Evolutionary conservation across 2,113 vertebrate species (phyloP).

Genomic region (Psilopsiagon aurifrons): DNA sequence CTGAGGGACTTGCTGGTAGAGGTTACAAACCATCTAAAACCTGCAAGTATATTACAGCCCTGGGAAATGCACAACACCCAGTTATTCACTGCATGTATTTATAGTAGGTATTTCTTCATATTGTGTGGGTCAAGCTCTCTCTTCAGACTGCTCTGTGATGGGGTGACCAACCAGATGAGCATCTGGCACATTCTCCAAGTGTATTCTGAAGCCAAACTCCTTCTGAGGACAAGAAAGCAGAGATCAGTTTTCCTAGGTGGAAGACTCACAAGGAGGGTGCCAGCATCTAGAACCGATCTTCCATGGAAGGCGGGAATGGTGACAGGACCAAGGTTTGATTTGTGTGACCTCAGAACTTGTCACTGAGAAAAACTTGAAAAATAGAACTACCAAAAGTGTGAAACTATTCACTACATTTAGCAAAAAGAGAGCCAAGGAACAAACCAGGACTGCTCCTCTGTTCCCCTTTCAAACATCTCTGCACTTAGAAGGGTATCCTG

Average conservation of each 20-base stretch:
- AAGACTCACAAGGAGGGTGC: neutral
- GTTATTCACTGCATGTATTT: neutral
- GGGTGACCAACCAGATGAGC: neutral
- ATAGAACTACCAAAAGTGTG: fast-evolving
- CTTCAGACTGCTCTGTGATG: neutral
- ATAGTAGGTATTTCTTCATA: neutral
- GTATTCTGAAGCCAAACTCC: neutral
- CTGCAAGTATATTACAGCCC: neutral
- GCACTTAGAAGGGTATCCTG: neutral
- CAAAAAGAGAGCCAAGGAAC: neutral
- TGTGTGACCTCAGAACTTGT: neutral
- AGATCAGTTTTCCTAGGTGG: neutral
- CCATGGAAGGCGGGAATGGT: neutral
- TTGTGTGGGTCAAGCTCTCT: neutral
- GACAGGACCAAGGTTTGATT: neutral
- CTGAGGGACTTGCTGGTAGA: neutral
- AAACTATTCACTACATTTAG: neutral
- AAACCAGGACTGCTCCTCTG: neutral
- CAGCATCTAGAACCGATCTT: neutral
- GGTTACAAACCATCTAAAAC: neutral
- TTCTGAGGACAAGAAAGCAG: neutral
- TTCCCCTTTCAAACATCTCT: neutral
- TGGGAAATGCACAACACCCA: neutral
- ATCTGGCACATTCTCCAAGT: neutral
- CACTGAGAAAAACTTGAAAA: neutral